phyloP scores from a whole-genome alignment of 2,888 invertebrate genomes.

The Nomada fabriciana region DNA sequence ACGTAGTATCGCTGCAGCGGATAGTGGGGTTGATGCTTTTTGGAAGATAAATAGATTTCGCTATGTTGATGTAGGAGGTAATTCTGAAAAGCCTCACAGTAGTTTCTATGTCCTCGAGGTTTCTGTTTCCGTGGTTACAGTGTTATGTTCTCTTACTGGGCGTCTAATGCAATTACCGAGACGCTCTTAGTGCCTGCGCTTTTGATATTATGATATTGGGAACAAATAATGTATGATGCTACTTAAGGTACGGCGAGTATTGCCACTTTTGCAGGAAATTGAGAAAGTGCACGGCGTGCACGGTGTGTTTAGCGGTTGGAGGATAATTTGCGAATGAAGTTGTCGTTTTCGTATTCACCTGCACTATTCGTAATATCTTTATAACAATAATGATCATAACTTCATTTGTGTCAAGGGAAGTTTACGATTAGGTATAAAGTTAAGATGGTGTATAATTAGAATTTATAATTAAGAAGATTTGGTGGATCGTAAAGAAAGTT shows the following conservation, averaged over 20 bases:
- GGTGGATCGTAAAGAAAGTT: background rate
- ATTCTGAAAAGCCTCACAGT: conserved; percentile 21
- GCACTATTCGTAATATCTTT: background rate
- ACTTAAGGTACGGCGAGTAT: conserved; percentile 16
- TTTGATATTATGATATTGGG: conserved; percentile 49
- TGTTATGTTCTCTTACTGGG: background rate
- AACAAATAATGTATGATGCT: conserved; percentile 40
- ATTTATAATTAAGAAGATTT: background rate
- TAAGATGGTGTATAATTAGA: background rate
- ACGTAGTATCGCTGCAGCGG: conserved; percentile 25
- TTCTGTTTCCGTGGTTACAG: conserved; percentile 11
- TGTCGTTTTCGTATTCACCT: too few relatives aligned
- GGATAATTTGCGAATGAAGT: background rate
- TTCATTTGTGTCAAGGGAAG: background rate
- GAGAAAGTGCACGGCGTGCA: conserved; percentile 10
- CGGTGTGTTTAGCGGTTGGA: background rate
- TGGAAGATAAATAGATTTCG: conserved; percentile 49
- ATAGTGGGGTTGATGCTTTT: conserved; percentile 8
- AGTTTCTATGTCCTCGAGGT: conserved; percentile 17
- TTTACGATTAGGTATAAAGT: background rate
- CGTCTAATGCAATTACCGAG: background rate
- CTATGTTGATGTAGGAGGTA: conserved; percentile 34
- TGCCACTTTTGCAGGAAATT: conserved; percentile 13
- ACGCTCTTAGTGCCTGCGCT: background rate
- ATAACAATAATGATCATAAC: background rate